Evolutionary conservation across 2,888 invertebrate genomes (phyloP).

Genomic region (Unio delphinus): DNA sequence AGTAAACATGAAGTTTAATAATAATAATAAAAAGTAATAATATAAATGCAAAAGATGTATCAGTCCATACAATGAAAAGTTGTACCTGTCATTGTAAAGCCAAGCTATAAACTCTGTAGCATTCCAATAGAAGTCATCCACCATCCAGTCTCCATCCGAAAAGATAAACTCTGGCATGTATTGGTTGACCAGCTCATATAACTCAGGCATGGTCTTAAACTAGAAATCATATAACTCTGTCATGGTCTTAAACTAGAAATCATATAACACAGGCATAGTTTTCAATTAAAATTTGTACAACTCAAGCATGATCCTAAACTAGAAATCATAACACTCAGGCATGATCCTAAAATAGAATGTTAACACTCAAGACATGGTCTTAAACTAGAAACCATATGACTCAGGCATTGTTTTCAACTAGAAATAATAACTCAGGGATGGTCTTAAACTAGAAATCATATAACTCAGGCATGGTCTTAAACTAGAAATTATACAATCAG

Average conservation of each 20-base stretch:
- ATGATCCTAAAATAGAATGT: constrained; percentile 74
- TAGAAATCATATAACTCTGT: constrained; percentile 81
- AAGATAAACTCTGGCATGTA: constrained; percentile 70
- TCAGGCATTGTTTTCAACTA: constrained; percentile 73
- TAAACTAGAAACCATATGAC: constrained; percentile 77
- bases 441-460: no score
- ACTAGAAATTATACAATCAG: no score
- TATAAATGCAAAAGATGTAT: no score
- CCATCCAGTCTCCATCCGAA: constrained; percentile 85
- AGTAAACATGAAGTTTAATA: no score
- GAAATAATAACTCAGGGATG: no score
- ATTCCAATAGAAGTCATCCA: constrained; percentile 73
- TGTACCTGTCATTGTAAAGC: constrained; percentile 72
- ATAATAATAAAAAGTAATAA: no score
- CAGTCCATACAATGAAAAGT: not conserved
- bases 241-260: constrained; percentile 71
- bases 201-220: constrained; percentile 75
- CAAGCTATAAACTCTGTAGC: constrained; percentile 71
- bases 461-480: no score
- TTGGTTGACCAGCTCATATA: constrained; percentile 77
- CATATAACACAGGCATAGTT: constrained; percentile 79
- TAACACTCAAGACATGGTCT: constrained; percentile 78
- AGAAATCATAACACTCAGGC: constrained; percentile 81
- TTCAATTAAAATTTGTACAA: constrained; percentile 77
- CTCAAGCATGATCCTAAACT: constrained; percentile 75